A percentile compares a stretch with the other conserved stretches of the same genome.
These are phyloP conservation scores for Phaenicophaeus curvirostris DNA, from an alignment of 2,797 vertebrate genomes.

Conservation along the genomic window DNA sequence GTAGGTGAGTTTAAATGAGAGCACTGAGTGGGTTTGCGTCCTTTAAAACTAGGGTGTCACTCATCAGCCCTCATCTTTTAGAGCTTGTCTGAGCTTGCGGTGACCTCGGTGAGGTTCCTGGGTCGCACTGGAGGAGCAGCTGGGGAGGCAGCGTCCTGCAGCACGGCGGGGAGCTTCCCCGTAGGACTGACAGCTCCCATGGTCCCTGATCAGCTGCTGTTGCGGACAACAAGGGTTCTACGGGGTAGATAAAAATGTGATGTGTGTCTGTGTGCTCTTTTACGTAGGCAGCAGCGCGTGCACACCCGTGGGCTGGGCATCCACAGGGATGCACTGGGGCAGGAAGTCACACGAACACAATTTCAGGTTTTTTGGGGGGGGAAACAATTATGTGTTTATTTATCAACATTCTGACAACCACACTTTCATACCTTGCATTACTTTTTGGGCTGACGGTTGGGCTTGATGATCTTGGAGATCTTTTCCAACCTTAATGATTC, in stretches of 20 bases:
- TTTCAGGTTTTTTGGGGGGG: not conserved
- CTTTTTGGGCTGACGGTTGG: no score
- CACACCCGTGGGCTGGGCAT: fast-evolving
- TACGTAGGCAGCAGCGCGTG: fast-evolving
- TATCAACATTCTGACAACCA: fast-evolving
- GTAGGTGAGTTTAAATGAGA: not conserved
- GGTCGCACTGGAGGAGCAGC: not conserved
- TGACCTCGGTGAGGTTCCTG: not conserved
- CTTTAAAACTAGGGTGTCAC: not conserved
- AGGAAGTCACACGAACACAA: not conserved
- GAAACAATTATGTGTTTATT: fast-evolving
- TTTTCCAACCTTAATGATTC: no score
- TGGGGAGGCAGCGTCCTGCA: fast-evolving
- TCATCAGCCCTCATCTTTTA: fast-evolving
- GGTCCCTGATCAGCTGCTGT: fast-evolving
- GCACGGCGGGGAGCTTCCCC: not conserved
- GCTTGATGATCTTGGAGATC: no score
- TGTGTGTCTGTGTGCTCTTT: not conserved
- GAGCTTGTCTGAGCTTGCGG: not conserved
- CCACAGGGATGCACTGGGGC: not conserved
- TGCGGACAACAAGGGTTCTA: fast-evolving
- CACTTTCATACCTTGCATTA: fast-evolving
- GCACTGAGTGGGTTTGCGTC: no score
- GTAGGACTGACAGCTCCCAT: fast-evolving
- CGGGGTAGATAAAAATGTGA: not conserved